These are phyloP conservation scores for Autographa gamma DNA, from an alignment of 2,888 invertebrate species.

Conservation along the genomic window DNA sequence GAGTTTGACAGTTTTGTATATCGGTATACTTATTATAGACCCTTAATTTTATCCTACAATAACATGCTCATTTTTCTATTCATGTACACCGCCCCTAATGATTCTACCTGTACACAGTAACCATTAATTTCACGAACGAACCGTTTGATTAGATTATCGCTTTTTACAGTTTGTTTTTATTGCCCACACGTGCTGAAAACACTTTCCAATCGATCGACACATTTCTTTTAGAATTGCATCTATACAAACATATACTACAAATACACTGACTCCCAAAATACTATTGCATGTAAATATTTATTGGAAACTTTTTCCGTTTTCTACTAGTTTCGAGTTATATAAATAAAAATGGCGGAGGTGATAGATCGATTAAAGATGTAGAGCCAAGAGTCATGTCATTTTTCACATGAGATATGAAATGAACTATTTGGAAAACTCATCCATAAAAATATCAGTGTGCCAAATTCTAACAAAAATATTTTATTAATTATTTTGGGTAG, in stretches of 20 bases:
- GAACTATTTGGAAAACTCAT: too few relatives aligned
- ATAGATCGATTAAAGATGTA: too few relatives aligned
- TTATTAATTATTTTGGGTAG: too few relatives aligned
- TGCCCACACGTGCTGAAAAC: slow-evolving; percentile 22
- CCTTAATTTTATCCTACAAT: too few relatives aligned
- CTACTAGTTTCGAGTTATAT: background rate
- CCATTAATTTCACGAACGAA: slow-evolving; percentile 10
- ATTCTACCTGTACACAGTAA: background rate
- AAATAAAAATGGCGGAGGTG: too few relatives aligned
- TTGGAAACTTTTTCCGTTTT: background rate
- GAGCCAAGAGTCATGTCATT: too few relatives aligned
- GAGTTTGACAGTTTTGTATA: too few relatives aligned
- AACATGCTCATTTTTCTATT: too few relatives aligned
- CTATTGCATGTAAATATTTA: slow-evolving; percentile 2
- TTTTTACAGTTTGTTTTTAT: slow-evolving; percentile 25
- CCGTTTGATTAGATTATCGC: slow-evolving; percentile 18
- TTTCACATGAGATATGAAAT: too few relatives aligned
- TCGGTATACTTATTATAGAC: too few relatives aligned
- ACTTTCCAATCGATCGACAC: slow-evolving; percentile 25
- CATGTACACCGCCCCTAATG: background rate
- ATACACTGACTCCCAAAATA: background rate
- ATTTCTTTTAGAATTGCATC: slow-evolving; percentile 10
- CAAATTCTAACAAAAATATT: too few relatives aligned
- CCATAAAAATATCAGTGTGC: too few relatives aligned
- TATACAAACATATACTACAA: background rate